Evolutionary conservation across 2,113 vertebrate genomes (phyloP).

Genomic region (Paralichthys olivaceus): DNA sequence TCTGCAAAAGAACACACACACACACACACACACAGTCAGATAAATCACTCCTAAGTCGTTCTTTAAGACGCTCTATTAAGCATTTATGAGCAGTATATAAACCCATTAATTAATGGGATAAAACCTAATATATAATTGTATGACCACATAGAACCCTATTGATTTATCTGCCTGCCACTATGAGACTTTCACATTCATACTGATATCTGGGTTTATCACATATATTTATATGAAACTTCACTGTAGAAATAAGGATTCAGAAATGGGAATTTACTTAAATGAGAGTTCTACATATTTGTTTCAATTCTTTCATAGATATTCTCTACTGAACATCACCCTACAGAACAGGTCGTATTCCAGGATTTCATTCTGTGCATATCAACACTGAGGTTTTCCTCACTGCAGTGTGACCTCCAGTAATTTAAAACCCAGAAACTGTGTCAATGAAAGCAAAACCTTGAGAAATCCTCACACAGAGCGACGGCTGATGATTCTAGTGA

Average conservation of each 20-base stretch:
- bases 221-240: too few species aligned
- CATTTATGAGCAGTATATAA: neutral
- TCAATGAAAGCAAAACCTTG: slow-evolving; percentile 23
- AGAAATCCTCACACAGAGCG: neutral
- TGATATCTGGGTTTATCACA: too few species aligned
- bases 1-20: slow-evolving; percentile 80
- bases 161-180: neutral
- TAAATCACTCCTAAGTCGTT: neutral
- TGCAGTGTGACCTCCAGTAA: slow-evolving; percentile 12
- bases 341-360: neutral
- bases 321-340: neutral
- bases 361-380: slow-evolving; percentile 5
- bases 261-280: too few species aligned
- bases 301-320: neutral
- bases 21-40: slow-evolving; percentile 17
- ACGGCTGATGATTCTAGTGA: neutral
- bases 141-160: neutral
- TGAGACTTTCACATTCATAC: too few species aligned
- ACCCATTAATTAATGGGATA: neutral
- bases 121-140: neutral
- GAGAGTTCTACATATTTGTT: too few species aligned
- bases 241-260: too few species aligned
- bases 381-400: neutral
- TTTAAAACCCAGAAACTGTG: slow-evolving; percentile 30
- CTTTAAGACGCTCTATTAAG: neutral